A percentile compares a stretch with the other conserved stretches of the same genome.
phyloP scores from a whole-genome alignment of 1,140 invertebrate species.

The Grapholita molesta region DNA sequence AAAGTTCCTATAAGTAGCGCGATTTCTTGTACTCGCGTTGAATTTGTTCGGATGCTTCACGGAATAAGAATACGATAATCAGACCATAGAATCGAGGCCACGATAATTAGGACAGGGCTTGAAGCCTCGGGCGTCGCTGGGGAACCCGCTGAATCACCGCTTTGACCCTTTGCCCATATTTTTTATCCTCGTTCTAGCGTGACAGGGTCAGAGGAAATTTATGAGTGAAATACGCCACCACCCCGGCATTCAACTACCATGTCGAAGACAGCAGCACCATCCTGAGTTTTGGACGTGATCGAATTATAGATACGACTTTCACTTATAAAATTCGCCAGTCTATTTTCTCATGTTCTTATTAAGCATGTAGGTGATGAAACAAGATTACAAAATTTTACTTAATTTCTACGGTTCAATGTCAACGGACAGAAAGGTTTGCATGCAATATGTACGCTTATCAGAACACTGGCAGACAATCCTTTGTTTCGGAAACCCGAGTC shows the following conservation, averaged over 20 bases:
- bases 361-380: neutral
- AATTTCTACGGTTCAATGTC: neutral
- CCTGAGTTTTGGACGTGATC: too few species aligned
- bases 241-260: too few species aligned
- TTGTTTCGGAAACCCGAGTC: neutral
- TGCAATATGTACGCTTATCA: neutral
- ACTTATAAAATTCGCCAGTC: neutral
- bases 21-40: neutral
- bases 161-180: neutral
- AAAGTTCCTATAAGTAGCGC: neutral
- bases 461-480: neutral
- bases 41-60: neutral
- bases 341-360: neutral
- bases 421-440: neutral
- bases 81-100: neutral
- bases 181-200: neutral
- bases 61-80: neutral
- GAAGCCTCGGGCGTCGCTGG: neutral
- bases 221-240: too few species aligned
- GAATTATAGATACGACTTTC: neutral
- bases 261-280: too few species aligned
- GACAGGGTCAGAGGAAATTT: neutral
- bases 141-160: neutral
- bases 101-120: neutral
- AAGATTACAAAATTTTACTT: neutral